Evolutionary conservation across 2,888 invertebrate genomes (phyloP), one percentile per base, ranked within the genome.

Genomic region (Synergus laeviventris): DNA sequence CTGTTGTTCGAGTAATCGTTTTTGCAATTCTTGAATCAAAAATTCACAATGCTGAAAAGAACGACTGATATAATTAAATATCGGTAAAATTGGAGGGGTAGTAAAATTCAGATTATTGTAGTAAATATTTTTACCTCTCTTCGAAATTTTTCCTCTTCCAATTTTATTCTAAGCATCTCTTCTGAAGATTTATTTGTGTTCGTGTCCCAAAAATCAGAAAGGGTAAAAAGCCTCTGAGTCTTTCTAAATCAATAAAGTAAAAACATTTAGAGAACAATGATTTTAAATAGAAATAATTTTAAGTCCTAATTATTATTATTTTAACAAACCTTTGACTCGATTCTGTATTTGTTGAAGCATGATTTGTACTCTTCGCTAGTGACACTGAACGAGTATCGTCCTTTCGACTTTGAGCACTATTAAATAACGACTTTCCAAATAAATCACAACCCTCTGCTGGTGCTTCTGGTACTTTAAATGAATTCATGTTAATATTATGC

Each of bases 91-190:
- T 7, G 0, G 36, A 61, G 14, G 16, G 8, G 14, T 24, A 16
- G 4, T 62, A 36, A 62, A 36, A 62, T 8, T 36, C 1, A 21
- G 16, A 9, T 24, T 36, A 62, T 24, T 36, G 14, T 14, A 14
- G 21, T 5, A 59, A 59, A 14, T 14, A 24, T 76, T 42, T 78
- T 62, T 92, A 96, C 96, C 92, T 96, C 94, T 86, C 97, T 92
- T 78, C 96, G 93, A 56, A 95, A 91, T 86, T 94, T 94, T 88
- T 97, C 96, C 89, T 96, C 96, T 87, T 96, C 95, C 2, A 96
- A 90, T 86, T 94, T 94, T 45, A 90, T 89, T 21, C 85, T 81
- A 21, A 89, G 81, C 76, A 86, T 85, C 81, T 91, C 90, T 74
- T 89, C 90, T 66, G 86, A 85, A 1, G 89, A 86, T 86, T 87